A percentile compares a stretch with the other conserved stretches of the same genome.
Evolutionary conservation across 2,888 invertebrate species (phyloP).

Genomic region (Poecilobothrus nobilitatus): DNA sequence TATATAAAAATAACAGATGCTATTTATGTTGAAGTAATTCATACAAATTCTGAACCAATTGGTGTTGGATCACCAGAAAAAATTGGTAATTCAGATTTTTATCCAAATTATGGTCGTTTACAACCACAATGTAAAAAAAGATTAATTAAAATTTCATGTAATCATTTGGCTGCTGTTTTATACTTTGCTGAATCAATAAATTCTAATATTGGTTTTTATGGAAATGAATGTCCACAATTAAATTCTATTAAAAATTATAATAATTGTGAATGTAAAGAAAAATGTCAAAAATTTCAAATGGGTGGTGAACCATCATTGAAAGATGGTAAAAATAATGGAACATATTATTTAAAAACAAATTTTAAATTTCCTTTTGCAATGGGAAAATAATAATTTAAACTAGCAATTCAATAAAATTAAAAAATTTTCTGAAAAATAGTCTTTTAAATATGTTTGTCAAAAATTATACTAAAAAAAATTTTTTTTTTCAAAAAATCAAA

Average conservation of each 20-base stretch:
- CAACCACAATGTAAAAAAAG: neutral
- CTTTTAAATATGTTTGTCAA: too few relatives aligned
- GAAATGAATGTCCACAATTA: neutral
- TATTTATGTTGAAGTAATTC: constrained; percentile 7
- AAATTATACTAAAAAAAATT: too few relatives aligned
- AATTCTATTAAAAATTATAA: neutral
- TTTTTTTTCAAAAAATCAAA: too few relatives aligned
- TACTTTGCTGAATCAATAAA: constrained; percentile 18
- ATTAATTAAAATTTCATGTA: neutral
- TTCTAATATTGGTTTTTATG: constrained; percentile 8
- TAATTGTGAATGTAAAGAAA: neutral
- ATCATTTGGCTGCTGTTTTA: neutral
- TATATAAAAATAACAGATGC: constrained; percentile 55
- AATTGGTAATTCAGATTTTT: constrained; percentile 8
- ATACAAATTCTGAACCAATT: neutral
- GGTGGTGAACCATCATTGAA: constrained; percentile 40
- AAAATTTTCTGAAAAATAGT: neutral
- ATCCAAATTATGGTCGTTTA: constrained; percentile 2
- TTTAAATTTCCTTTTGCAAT: neutral
- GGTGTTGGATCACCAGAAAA: neutral
- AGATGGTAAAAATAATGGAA: constrained; percentile 28
- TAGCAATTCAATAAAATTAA: neutral
- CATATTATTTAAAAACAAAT: constrained; percentile 31
- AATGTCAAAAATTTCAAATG: constrained; percentile 26
- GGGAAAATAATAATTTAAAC: neutral